phyloP scores from a whole-genome alignment of 2,888 invertebrate genomes.

The Pseudococcus jackbeardsleyi region DNA sequence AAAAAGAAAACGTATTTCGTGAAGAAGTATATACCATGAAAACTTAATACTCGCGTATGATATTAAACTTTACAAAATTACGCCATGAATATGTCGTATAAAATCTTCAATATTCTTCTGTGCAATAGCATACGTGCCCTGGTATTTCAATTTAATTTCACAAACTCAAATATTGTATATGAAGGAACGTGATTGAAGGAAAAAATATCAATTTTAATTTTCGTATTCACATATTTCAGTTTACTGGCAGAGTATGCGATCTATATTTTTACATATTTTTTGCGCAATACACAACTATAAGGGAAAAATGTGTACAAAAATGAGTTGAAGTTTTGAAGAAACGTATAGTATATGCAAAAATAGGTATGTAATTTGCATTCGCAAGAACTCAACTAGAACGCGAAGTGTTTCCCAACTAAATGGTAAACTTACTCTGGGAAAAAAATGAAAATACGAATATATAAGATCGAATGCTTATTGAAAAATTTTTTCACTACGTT shows the following conservation, averaged over 20 bases:
- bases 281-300: constrained; percentile 37
- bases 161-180: constrained; percentile 51
- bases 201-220: constrained; percentile 57
- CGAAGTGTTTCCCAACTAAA: constrained; percentile 2
- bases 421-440: constrained; percentile 31
- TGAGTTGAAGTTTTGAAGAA: constrained; percentile 41
- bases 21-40: constrained; percentile 45
- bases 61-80: constrained; percentile 57
- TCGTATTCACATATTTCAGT: constrained; percentile 52
- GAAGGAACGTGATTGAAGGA: constrained; percentile 54
- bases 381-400: constrained; percentile 28
- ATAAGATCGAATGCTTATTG: neutral
- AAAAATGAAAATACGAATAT: neutral
- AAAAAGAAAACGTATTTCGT: constrained; percentile 37
- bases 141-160: constrained; percentile 56
- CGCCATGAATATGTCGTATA: constrained; percentile 55
- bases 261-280: constrained; percentile 55
- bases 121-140: constrained; percentile 49
- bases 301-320: constrained; percentile 46
- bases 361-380: constrained; percentile 51
- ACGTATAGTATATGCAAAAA: constrained; percentile 53
- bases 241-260: constrained; percentile 43
- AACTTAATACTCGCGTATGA: constrained; percentile 53
- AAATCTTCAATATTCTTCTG: constrained; percentile 53
- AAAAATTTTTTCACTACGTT: neutral